phyloP scores from a whole-genome alignment of 2,888 invertebrate species.

The Halictus ligatus region DNA sequence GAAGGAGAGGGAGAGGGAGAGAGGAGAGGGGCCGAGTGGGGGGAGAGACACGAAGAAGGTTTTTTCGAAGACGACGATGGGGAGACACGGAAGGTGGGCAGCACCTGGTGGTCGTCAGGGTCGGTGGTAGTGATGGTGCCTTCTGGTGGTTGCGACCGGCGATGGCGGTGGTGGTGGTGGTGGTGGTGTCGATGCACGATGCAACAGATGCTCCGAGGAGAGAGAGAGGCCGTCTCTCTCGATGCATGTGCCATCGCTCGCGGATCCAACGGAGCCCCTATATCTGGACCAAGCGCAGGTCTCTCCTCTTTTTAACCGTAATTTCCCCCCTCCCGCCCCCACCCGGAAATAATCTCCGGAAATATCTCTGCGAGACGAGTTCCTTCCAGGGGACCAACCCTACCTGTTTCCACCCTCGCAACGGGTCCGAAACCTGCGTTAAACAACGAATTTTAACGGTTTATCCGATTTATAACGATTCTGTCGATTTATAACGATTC shows the following conservation, averaged over 20 bases:
- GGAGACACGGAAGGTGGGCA: conserved; percentile 79
- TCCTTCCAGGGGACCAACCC: not conserved
- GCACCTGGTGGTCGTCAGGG: conserved; percentile 80
- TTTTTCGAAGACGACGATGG: conserved; percentile 69
- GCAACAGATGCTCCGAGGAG: conserved; percentile 80
- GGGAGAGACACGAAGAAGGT: conserved; percentile 54
- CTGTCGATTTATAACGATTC: too few relatives aligned
- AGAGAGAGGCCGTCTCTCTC: conserved; percentile 56
- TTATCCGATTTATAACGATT: too few relatives aligned
- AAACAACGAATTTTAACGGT: not conserved
- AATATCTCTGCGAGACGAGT: not conserved
- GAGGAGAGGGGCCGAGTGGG: conserved; percentile 23
- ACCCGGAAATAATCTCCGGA: conserved; percentile 40
- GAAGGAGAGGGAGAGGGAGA: conserved; percentile 27
- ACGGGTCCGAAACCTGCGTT: not conserved
- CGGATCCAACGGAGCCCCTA: conserved; percentile 51
- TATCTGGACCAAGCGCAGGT: conserved; percentile 36
- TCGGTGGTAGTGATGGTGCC: conserved; percentile 73
- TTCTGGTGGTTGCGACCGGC: conserved; percentile 65
- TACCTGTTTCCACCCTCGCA: not conserved
- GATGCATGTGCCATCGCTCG: conserved; percentile 72
- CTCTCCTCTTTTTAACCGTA: not conserved
- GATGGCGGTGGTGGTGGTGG: conserved; percentile 59
- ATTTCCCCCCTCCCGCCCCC: too few relatives aligned
- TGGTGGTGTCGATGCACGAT: conserved; percentile 72